A percentile compares a stretch with the other conserved stretches of the same genome.
These are phyloP conservation scores for Artibeus lituratus DNA, from an alignment of 2,797 vertebrate genomes.

Conservation along the genomic window DNA sequence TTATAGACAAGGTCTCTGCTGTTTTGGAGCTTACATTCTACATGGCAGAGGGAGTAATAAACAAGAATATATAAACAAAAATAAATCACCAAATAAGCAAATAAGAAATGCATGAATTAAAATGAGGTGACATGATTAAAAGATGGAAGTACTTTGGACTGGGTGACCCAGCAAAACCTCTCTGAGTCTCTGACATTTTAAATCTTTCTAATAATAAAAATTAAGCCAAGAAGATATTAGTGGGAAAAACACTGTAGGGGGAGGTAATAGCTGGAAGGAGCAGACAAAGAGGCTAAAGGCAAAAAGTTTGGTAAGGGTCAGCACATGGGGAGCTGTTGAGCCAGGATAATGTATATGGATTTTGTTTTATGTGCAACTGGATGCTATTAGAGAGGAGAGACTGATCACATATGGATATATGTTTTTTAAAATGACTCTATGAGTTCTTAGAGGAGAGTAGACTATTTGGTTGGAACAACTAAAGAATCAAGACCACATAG, in stretches of 20 bases:
- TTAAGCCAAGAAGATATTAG: background rate
- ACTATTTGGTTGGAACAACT: background rate
- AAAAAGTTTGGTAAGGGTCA: too few relatives aligned
- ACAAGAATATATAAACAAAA: background rate
- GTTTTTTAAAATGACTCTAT: background rate
- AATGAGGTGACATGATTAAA: background rate
- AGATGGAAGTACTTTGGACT: background rate
- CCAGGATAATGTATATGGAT: background rate
- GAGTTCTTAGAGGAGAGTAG: background rate
- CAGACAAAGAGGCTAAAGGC: too few relatives aligned
- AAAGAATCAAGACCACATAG: background rate
- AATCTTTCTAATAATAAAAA: background rate
- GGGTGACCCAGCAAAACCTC: background rate
- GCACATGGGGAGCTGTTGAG: accelerated
- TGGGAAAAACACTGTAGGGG: background rate
- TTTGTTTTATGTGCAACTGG: background rate
- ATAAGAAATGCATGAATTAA: background rate
- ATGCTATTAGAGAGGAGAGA: background rate
- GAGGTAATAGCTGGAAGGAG: background rate
- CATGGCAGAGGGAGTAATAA: background rate
- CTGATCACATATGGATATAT: background rate
- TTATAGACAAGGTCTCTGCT: background rate
- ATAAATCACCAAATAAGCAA: background rate
- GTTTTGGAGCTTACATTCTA: background rate
- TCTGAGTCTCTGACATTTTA: background rate